Conservation (phyloP, 2,113 vertebrate genomes). For the Sigmodon hispidus region DNA sequence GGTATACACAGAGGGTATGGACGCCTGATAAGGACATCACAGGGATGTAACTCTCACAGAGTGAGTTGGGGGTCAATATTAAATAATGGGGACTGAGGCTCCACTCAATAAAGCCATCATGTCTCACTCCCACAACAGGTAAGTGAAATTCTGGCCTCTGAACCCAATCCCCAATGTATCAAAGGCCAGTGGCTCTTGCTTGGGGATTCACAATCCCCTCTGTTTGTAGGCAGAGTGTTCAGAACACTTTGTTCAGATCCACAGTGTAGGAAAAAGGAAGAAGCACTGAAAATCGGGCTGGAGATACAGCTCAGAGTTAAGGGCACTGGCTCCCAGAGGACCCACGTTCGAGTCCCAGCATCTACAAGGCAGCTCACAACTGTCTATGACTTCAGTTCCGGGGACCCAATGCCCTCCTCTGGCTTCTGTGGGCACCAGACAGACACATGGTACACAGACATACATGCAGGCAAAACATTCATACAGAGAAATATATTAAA, state of each 20-base stretch:
- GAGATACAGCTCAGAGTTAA: background rate
- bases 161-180: background rate
- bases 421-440: background rate
- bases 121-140: background rate
- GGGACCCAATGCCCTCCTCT: background rate
- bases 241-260: background rate
- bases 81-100: background rate
- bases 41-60: background rate
- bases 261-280: background rate
- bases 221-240: background rate
- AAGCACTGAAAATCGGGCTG: background rate
- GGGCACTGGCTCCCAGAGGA: background rate
- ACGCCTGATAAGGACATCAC: background rate
- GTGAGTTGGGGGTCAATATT: background rate
- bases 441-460: background rate
- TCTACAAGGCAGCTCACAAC: background rate
- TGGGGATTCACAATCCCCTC: background rate
- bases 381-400: background rate
- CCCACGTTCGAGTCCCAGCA: background rate
- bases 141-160: constrained; percentile 25
- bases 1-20: background rate
- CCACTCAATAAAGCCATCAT: background rate
- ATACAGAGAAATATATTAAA: background rate
- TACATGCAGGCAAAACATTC: background rate
- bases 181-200: background rate